Conservation (phyloP, 2,888 invertebrate genomes). For the Synergus itoensis region DNA sequence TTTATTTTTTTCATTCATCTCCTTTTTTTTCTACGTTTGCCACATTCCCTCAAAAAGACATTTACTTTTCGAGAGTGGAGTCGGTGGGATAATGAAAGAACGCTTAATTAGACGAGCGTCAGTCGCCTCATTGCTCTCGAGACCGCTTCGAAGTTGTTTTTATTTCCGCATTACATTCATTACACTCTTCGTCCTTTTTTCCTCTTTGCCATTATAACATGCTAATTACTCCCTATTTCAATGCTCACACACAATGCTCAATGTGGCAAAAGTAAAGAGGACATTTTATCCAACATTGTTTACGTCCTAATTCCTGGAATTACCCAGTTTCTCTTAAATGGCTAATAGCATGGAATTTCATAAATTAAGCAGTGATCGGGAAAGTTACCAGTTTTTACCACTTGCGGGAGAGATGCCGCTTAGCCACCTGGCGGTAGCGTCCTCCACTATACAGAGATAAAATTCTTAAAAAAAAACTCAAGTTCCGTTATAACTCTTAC, state of each 20-base stretch:
- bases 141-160: constrained; percentile 14
- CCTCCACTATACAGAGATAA: too few species aligned
- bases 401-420: too few species aligned
- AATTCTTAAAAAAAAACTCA: too few species aligned
- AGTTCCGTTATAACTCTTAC: too few species aligned
- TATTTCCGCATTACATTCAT: constrained; percentile 27
- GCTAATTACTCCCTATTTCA: constrained; percentile 22
- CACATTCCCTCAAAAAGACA: constrained; percentile 1
- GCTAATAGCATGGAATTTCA: not conserved
- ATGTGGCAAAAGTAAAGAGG: not conserved
- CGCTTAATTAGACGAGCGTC: constrained; percentile 28
- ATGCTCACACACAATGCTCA: not conserved
- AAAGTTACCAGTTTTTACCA: too few species aligned
- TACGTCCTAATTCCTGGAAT: not conserved
- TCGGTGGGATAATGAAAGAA: not conserved
- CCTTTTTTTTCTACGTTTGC: not conserved
- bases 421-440: too few species aligned
- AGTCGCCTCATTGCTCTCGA: not conserved
- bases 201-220: not conserved
- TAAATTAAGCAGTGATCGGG: not conserved
- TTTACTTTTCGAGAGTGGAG: constrained; percentile 2
- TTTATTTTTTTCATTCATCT: not conserved
- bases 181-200: not conserved
- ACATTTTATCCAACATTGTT: too few species aligned
- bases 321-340: not conserved